Evolutionary conservation across 2,797 vertebrate genomes (phyloP).

Genomic region (Malacoctenus gilli): DNA sequence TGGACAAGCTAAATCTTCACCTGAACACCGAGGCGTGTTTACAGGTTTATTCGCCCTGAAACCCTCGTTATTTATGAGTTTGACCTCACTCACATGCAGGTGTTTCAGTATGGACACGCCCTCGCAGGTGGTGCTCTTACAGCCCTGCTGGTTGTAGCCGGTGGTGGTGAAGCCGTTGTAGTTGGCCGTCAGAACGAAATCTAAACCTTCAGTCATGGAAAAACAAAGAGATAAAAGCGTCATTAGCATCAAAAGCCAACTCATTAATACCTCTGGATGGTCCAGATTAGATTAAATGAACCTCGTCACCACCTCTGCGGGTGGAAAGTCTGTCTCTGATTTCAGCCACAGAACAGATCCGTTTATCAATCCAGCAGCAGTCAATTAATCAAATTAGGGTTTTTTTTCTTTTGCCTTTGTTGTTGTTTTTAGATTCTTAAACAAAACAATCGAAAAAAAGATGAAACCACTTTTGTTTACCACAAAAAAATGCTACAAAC

Average conservation of each 20-base stretch:
- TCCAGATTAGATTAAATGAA: slow-evolving; percentile 14
- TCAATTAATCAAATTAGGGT: too few relatives aligned
- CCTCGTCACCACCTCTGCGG: not conserved
- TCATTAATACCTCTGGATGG: not conserved
- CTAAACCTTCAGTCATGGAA: slow-evolving; percentile 72
- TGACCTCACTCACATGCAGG: slow-evolving; percentile 88
- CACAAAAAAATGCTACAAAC: too few relatives aligned
- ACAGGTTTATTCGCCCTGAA: too few relatives aligned
- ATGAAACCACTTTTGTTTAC: too few relatives aligned
- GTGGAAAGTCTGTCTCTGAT: not conserved
- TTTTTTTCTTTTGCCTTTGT: too few relatives aligned
- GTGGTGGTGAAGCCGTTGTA: slow-evolving; percentile 80
- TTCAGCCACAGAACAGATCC: not conserved
- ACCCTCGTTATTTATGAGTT: too few relatives aligned
- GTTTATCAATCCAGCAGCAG: too few relatives aligned
- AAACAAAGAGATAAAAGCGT: slow-evolving; percentile 34
- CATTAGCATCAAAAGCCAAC: slow-evolving; percentile 13
- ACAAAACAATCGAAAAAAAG: too few relatives aligned
- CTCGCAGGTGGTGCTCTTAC: slow-evolving; percentile 91
- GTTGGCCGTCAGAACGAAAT: slow-evolving; percentile 77
- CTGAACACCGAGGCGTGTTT: too few relatives aligned
- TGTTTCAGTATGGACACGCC: slow-evolving; percentile 89
- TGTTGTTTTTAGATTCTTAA: too few relatives aligned
- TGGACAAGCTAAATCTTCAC: too few relatives aligned
- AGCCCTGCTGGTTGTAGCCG: slow-evolving; percentile 85